Percentiles rank a stretch among this genome's conserved stretches.
Evolutionary conservation across 2,113 vertebrate genomes (phyloP).

Genomic region (Condylura cristata): DNA sequence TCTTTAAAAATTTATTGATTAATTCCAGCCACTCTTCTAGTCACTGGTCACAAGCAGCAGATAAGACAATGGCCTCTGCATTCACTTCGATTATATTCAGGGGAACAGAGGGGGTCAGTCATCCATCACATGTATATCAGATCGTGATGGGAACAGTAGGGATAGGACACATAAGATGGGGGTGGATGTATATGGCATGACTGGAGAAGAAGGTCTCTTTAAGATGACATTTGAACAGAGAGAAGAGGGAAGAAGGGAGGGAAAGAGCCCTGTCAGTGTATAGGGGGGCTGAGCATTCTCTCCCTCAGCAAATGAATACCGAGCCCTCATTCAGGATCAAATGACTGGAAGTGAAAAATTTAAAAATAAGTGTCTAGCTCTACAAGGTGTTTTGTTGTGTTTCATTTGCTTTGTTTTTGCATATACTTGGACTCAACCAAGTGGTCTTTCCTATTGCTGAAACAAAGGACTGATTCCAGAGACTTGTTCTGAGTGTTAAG

Average conservation of each 20-base stretch:
- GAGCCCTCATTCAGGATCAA: neutral
- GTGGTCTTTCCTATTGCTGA: neutral
- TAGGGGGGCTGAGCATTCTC: neutral
- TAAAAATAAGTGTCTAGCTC: neutral
- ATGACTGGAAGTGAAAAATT: neutral
- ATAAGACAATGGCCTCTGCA: neutral
- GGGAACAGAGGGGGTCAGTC: neutral
- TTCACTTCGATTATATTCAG: neutral
- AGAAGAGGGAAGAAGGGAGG: neutral
- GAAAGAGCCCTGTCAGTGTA: accelerated
- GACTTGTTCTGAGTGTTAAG: neutral
- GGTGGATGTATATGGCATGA: accelerated
- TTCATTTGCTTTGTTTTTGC: neutral
- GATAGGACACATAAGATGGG: accelerated
- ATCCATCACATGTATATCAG: neutral
- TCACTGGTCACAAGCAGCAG: neutral
- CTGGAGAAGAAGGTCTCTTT: too few relatives aligned
- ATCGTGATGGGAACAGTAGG: neutral
- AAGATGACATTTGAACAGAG: neutral
- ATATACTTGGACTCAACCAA: neutral
- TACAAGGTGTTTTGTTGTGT: neutral
- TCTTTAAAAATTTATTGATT: neutral
- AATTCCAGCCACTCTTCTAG: neutral
- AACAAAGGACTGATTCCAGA: neutral
- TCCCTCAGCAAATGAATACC: neutral